Conservation (phyloP, 2,888 invertebrate species). For the Ormyrus pomaceus region DNA sequence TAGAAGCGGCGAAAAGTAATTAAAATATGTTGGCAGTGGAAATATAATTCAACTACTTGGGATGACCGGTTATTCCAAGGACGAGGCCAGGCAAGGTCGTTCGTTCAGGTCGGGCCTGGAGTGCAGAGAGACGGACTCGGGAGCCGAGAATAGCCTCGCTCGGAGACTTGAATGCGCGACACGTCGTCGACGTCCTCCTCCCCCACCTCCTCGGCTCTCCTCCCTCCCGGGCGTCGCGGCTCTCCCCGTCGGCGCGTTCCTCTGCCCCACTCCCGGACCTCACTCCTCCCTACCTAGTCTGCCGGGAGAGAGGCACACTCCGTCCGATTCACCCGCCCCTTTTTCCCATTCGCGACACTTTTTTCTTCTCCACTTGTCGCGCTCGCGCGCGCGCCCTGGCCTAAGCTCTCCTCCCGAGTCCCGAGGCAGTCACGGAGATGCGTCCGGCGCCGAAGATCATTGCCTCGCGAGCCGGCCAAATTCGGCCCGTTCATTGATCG, state of each 20-base stretch:
- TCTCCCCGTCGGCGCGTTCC: slow-evolving; percentile 32
- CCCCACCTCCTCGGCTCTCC: slow-evolving; percentile 13
- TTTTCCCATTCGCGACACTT: slow-evolving; percentile 60
- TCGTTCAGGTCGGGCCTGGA: no score
- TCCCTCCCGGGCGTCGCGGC: slow-evolving; percentile 19
- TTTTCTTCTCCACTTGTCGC: slow-evolving; percentile 56
- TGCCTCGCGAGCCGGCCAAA: background rate
- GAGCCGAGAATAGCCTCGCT: slow-evolving; percentile 29
- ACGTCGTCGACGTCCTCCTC: slow-evolving; percentile 57
- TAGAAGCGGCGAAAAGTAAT: no score
- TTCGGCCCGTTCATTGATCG: background rate
- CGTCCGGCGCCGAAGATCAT: background rate
- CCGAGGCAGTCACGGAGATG: slow-evolving; percentile 29
- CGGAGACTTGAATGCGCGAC: slow-evolving; percentile 74
- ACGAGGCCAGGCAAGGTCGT: no score
- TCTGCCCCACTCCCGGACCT: slow-evolving; percentile 49
- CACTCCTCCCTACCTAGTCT: slow-evolving; percentile 57
- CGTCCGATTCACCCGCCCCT: slow-evolving; percentile 58
- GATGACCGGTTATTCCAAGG: no score
- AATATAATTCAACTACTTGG: no score
- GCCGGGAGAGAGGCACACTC: background rate
- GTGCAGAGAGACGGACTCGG: no score
- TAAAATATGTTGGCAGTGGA: rapidly evolving
- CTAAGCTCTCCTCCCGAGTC: background rate
- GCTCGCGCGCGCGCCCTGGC: slow-evolving; percentile 28